phyloP scores from a whole-genome alignment of 2,888 invertebrate species.

The Lydus trimaculatus region DNA sequence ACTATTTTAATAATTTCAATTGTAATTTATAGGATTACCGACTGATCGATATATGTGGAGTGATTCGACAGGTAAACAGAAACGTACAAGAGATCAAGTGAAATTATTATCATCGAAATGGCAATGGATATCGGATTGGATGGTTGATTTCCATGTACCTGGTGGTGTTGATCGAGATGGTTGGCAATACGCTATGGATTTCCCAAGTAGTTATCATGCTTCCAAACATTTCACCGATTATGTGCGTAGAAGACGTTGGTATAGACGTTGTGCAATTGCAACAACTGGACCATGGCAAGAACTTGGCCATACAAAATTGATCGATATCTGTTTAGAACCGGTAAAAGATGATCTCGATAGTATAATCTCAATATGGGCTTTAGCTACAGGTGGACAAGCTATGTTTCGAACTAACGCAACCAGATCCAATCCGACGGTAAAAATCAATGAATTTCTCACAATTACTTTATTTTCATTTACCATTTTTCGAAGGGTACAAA shows the following conservation, averaged over 20 bases:
- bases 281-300: constrained; percentile 90
- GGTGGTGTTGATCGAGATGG: constrained; percentile 91
- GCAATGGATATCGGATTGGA: constrained; percentile 94
- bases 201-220: constrained; percentile 86
- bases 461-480: not conserved
- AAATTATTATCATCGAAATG: constrained; percentile 86
- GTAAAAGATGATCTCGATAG: constrained; percentile 61
- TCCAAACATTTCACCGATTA: constrained; percentile 89
- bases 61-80: constrained; percentile 83
- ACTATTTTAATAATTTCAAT: not conserved
- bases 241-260: constrained; percentile 66
- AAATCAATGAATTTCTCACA: not conserved
- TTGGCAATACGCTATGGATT: constrained; percentile 95
- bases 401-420: constrained; percentile 83
- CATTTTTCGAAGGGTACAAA: constrained; percentile 70
- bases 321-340: constrained; percentile 73
- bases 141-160: constrained; percentile 88
- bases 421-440: constrained; percentile 74
- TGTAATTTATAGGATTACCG: constrained; percentile 68
- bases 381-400: constrained; percentile 86
- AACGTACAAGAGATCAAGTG: constrained; percentile 84
- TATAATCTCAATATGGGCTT: constrained; percentile 78
- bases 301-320: constrained; percentile 83
- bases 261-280: constrained; percentile 74
- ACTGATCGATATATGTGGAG: constrained; percentile 93